phyloP scores from a whole-genome alignment of 2,113 vertebrate genomes.

The Turdus rufiventris region DNA sequence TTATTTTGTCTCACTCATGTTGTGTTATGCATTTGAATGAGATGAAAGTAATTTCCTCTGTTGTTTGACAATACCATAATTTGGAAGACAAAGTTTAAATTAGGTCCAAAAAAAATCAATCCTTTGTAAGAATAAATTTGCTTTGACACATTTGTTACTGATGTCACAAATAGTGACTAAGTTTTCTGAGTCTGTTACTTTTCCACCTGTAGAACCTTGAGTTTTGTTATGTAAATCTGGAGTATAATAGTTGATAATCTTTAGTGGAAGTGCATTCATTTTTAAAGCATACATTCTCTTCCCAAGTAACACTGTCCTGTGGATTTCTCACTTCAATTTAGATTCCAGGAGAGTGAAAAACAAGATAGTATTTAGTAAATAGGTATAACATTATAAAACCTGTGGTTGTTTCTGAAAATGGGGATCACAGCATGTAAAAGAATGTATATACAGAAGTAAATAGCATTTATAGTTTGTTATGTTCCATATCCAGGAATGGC shows the following conservation, averaged over 20 bases:
- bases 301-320: background rate
- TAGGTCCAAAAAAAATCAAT: background rate
- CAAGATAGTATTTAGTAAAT: background rate
- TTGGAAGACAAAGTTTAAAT: background rate
- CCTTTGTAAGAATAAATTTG: background rate
- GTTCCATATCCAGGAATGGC: background rate
- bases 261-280: background rate
- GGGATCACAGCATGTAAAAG: background rate
- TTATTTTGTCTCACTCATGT: background rate
- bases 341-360: background rate
- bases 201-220: background rate
- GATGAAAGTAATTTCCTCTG: fast-evolving
- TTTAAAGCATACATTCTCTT: background rate
- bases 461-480: background rate
- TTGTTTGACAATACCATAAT: background rate
- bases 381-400: background rate
- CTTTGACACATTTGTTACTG: background rate
- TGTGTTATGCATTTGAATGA: background rate
- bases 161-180: background rate
- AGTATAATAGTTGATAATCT: background rate
- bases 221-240: background rate
- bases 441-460: background rate
- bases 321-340: background rate
- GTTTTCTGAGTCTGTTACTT: background rate
- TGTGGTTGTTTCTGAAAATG: background rate